Conservation (phyloP, 2,888 invertebrate genomes). For the Lamellibrachia satsuma region DNA sequence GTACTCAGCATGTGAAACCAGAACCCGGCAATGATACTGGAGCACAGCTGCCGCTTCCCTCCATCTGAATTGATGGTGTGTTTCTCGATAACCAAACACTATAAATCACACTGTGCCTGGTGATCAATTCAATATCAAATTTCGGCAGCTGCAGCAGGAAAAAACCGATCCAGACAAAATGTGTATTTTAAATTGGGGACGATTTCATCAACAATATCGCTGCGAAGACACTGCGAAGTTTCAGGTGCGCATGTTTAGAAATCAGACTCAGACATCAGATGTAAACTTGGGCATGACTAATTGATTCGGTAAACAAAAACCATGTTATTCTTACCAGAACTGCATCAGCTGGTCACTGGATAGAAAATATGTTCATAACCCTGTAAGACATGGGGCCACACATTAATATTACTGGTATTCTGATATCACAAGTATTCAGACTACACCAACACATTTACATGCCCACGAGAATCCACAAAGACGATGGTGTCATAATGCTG, state of each 20-base stretch:
- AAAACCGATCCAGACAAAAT: neutral
- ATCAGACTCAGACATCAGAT: constrained; percentile 1
- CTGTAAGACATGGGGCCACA: neutral
- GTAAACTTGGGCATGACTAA: constrained; percentile 1
- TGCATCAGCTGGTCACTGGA: neutral
- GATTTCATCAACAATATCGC: neutral
- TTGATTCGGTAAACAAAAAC: constrained; percentile 13
- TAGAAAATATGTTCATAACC: constrained; percentile 4
- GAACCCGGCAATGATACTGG: neutral
- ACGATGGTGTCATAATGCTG: neutral
- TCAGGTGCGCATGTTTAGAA: neutral
- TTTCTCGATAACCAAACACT: constrained; percentile 17
- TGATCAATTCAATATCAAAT: neutral
- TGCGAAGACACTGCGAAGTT: neutral
- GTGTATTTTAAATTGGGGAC: neutral
- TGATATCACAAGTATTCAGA: neutral
- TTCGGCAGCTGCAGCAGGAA: constrained; percentile 4
- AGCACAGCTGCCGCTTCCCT: neutral
- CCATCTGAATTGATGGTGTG: neutral
- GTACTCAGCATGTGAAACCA: constrained; percentile 4
- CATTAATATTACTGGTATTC: neutral
- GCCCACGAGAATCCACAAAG: neutral
- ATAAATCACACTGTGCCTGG: neutral
- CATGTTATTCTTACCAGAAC: neutral
- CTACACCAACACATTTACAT: neutral